A percentile compares a stretch with the other conserved stretches of the same genome.
Evolutionary conservation across 2,888 invertebrate genomes (phyloP).

Genomic region (Leucophora obtusa): DNA sequence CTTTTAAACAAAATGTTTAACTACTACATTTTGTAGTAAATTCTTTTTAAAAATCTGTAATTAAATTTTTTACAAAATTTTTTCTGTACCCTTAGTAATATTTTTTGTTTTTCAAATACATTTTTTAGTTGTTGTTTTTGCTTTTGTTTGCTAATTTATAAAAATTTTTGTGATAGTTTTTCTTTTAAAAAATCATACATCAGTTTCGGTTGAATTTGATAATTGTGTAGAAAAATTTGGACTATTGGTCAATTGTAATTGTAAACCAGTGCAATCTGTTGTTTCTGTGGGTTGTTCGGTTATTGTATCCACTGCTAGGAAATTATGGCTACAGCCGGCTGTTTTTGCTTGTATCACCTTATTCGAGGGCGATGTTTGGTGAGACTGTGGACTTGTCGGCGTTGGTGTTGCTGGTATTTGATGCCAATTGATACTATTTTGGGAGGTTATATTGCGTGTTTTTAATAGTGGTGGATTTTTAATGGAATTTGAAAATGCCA

Average conservation of each 20-base stretch:
- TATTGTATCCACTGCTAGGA: conserved; percentile 47
- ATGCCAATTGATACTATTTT: conserved; percentile 78
- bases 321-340: conserved; percentile 60
- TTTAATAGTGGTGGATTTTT: conserved; percentile 90
- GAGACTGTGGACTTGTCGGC: conserved; percentile 64
- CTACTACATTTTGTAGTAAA: background rate
- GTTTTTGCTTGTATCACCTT: conserved; percentile 13
- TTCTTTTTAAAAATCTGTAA: background rate
- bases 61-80: background rate
- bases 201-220: conserved; percentile 71
- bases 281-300: conserved; percentile 34
- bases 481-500: conserved; percentile 85
- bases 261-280: conserved; percentile 30
- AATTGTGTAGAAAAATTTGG: conserved; percentile 58
- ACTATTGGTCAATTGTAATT: conserved; percentile 55
- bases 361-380: conserved; percentile 62
- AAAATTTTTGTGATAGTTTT: conserved; percentile 41
- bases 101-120: background rate
- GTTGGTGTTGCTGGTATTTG: conserved; percentile 75
- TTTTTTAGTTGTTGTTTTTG: conserved; percentile 1
- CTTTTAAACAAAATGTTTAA: background rate
- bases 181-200: conserved; percentile 72
- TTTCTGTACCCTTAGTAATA: background rate
- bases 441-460: conserved; percentile 86
- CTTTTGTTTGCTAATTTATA: conserved; percentile 41